Percentiles rank a stretch among this genome's conserved stretches.
Conservation (phyloP, 2,797 vertebrate species). For the Gymnoscopelus microlampas region DNA sequence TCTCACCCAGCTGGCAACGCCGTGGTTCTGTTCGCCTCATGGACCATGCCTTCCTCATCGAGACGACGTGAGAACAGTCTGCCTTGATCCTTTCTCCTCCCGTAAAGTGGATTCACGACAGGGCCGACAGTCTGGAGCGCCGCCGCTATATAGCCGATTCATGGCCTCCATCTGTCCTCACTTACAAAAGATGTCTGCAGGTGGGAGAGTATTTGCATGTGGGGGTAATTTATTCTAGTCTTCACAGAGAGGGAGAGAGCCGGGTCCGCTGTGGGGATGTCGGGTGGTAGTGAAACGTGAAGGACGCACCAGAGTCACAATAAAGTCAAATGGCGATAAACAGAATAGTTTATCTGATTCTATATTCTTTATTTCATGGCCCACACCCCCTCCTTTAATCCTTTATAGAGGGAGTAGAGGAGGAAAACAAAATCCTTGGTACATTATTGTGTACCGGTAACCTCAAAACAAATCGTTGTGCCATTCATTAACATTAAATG, state of each 20-base stretch:
- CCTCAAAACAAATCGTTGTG: too few species aligned
- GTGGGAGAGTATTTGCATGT: conserved; percentile 65
- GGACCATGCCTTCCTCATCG: conserved; percentile 37
- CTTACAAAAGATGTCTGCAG: conserved; percentile 65
- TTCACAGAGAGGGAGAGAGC: conserved; percentile 41
- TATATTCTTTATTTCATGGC: too few species aligned
- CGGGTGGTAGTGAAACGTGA: conserved; percentile 27
- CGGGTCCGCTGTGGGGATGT: conserved; percentile 1
- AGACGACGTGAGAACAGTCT: conserved; percentile 62
- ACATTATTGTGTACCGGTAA: too few species aligned
- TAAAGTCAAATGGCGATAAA: too few species aligned
- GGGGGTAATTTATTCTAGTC: conserved; percentile 40
- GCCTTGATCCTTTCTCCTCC: conserved; percentile 48
- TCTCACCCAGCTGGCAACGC: conserved; percentile 7
- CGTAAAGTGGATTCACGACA: conserved; percentile 66
- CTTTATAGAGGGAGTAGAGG: too few species aligned
- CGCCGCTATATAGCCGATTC: conserved; percentile 65
- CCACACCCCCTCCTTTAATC: too few species aligned
- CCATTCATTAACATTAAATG: too few species aligned
- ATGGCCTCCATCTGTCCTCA: conserved; percentile 75
- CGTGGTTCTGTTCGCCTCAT: conserved; percentile 6
- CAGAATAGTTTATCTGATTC: too few species aligned
- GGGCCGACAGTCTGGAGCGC: conserved; percentile 61
- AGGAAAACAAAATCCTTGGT: too few species aligned
- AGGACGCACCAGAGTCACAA: too few species aligned